Evolutionary conservation across 1,140 invertebrate species (phyloP).

Genomic region (Brachionus asplanchnoidis): DNA sequence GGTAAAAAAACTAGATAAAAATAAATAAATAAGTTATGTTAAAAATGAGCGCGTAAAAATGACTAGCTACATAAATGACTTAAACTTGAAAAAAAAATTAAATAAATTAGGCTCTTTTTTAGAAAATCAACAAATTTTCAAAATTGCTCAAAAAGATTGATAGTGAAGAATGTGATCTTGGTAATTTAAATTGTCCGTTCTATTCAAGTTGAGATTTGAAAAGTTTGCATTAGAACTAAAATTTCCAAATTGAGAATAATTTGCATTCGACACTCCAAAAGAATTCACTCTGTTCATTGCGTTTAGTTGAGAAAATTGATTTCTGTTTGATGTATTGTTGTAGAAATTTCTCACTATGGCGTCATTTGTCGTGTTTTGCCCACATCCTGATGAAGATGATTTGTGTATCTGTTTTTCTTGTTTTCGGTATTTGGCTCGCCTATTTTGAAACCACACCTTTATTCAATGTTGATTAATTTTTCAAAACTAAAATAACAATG

Average conservation of each 20-base stretch:
- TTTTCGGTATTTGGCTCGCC: slow-evolving; percentile 45
- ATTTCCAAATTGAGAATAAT: not conserved
- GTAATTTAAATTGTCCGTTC: not conserved
- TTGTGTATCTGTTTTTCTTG: slow-evolving; percentile 46
- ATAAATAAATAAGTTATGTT: not conserved
- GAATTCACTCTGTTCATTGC: not conserved
- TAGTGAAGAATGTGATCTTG: slow-evolving; percentile 20
- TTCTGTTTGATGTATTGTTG: not conserved
- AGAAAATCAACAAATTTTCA: not conserved
- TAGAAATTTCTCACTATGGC: slow-evolving; percentile 36
- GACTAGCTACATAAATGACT: not conserved
- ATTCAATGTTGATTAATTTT: not conserved
- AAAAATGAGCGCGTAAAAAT: not conserved
- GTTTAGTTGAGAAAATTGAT: not conserved
- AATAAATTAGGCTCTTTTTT: slow-evolving; percentile 23
- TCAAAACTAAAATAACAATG: not conserved
- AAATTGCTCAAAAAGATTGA: not conserved
- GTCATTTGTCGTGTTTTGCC: not conserved
- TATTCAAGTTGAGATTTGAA: not conserved
- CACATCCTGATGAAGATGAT: not conserved
- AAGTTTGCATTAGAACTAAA: not conserved
- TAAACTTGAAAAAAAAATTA: not conserved
- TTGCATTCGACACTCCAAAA: not conserved
- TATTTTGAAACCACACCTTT: slow-evolving; percentile 46
- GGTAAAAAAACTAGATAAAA: not conserved